Evolutionary conservation across 2,113 vertebrate species (phyloP), one percentile per base, ranked within the genome.

Genomic region (Macrotus californicus): DNA sequence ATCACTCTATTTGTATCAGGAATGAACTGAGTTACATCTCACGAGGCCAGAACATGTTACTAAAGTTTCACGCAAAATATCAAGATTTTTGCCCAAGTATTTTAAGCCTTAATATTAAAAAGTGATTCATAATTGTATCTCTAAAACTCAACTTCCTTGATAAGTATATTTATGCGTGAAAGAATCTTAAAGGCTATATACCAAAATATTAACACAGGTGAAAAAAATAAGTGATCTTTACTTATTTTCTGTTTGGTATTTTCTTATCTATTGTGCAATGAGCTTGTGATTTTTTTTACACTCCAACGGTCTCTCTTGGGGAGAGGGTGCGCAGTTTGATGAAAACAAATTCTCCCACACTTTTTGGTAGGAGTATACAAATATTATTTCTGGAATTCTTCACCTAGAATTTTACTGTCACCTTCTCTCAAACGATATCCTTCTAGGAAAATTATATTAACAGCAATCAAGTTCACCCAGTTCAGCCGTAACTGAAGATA

Each of bases 361-460:
- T 77, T 85, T 89, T 48, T 85, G 48, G 61, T 0, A 79, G 79
- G 7, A 92, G 21, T 77, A 56, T 11, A 80, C 7, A 64, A 21
- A 80, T 8, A 76, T 13, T 76, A 41, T 70, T 87, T 94, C 61
- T 94, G 46, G 12, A 81, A 67, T 66, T 61, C 72, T 12, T 91
- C 52, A 48, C 34, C 56, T 41, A 89, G 76, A 90, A 75, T 94
- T 79, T 87, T 89, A 87, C n/a, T 88, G 59, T 81, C 3, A 79
- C 36, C 29, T 21, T 90, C 15, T 89, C 73, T 96, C 91, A 94
- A 72, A 69, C 82, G 31, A 77, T 61, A n/a, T 96, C 86, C 69
- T 88, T 93, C 46, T 95, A 82, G 59, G 89, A 48, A 95, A 96
- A 90, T 85, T 77, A 79, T 54, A 94, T 87, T 75, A 92, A 90